phyloP scores from a whole-genome alignment of 2,113 vertebrate genomes.

The Chaetorhynchus papuensis region DNA sequence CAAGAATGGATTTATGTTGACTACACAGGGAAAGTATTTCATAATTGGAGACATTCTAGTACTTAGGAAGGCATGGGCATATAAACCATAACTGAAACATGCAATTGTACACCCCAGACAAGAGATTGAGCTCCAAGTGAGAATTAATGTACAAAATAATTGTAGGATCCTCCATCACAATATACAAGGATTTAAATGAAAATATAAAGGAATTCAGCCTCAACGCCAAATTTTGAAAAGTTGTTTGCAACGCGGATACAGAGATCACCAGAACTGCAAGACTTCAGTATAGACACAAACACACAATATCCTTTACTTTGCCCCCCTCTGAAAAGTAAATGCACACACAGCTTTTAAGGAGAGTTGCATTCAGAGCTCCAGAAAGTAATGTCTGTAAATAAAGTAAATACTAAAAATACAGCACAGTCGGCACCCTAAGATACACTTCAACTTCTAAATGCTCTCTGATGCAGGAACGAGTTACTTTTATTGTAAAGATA shows the following conservation, averaged over 20 bases:
- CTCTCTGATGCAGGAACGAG: neutral
- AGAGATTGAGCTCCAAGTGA: neutral
- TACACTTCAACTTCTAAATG: neutral
- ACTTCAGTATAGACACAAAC: neutral
- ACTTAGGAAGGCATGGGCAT: neutral
- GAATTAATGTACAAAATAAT: neutral
- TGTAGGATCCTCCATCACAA: neutral
- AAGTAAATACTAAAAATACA: neutral
- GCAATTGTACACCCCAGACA: neutral
- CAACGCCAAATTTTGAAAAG: neutral
- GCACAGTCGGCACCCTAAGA: neutral
- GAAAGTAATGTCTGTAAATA: neutral
- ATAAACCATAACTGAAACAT: neutral
- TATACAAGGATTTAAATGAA: neutral
- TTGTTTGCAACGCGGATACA: neutral
- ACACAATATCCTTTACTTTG: neutral
- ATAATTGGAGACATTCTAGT: neutral
- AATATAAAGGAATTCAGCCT: neutral
- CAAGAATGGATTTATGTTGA: neutral
- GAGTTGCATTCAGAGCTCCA: neutral
- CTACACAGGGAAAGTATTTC: neutral
- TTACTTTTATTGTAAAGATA: neutral
- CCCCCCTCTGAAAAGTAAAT: neutral
- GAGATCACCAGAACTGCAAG: neutral
- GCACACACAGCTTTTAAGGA: neutral